Base-by-base conservation (phyloP, 2,113 vertebrate genomes). In the Microcebus tavaratra region DNA sequence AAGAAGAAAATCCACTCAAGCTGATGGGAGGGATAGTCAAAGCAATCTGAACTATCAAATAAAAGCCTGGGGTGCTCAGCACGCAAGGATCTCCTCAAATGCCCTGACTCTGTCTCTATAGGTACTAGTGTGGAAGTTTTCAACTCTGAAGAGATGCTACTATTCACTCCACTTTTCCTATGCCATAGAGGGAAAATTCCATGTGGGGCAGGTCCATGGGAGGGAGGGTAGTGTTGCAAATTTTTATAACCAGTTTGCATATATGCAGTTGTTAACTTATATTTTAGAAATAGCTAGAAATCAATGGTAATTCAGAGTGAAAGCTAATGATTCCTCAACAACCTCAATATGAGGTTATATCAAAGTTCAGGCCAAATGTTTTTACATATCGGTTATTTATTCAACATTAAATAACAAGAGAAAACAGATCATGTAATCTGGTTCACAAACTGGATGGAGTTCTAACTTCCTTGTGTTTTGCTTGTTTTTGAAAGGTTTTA, bases 401-500 rank as follows among this genome's bases (percentile, higher is more conserved):
- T 68, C 14, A 80, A 27, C 20, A 70, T 91, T n/a, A 55, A 72
- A 23, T 23, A 91, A n/a, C 8, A n/a, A 57, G 23, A 67, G 4
- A 23, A 87, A 57, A 73, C 15, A 29, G 23, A 17, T 53, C 29
- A 36, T 12, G 12, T 1, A 65, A 29, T 34, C 42, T 36, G 17
- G 9, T 50, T 10, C 23, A 4, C 20, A 50, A 63, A 25, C 31
- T 31, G 23, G 8, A 45, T 31, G 17, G 18, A 59, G 10, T 61
- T 76, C 21, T 48, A 48, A 20, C 39, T 23, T n/a, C 12, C 39
- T n/a, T 2, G n/a, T 48, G 3, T 90, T 78, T n/a, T 88, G 31
- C n/a, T 76, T 48, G 17, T 59, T 83, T 93, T 59, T 55, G 75
- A 17, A 89, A 68, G 8, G 20, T 85, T 72, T 94, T 59, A 42